These are phyloP conservation scores for Spea bombifrons DNA, from an alignment of 2,113 vertebrate species.

Conservation along the genomic window DNA sequence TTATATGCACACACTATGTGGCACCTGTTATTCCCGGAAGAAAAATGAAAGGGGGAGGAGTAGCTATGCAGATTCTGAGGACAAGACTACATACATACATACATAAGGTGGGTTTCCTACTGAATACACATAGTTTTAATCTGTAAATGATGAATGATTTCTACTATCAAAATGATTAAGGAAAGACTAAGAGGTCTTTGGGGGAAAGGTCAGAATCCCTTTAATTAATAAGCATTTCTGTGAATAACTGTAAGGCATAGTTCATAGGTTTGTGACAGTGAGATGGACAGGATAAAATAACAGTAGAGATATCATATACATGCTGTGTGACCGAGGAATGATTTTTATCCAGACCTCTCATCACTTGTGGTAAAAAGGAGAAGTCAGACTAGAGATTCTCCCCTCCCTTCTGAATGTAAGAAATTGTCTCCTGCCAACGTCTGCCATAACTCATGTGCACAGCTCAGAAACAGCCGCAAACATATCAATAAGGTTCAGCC, in stretches of 20 bases:
- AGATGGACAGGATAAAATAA: background rate
- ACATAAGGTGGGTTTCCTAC: too few species aligned
- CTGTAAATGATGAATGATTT: too few species aligned
- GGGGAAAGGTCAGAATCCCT: background rate
- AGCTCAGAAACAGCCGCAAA: background rate
- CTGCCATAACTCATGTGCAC: slow-evolving; percentile 5
- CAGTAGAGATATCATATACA: background rate
- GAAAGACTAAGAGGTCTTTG: too few species aligned
- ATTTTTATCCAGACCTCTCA: slow-evolving; percentile 18
- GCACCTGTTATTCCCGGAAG: too few species aligned
- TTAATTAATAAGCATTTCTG: background rate
- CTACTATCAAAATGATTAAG: too few species aligned
- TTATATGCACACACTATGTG: too few species aligned
- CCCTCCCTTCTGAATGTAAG: slow-evolving; percentile 5
- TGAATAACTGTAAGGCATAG: background rate
- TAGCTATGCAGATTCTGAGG: too few species aligned
- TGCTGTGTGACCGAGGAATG: background rate
- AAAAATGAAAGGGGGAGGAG: too few species aligned
- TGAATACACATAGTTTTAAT: too few species aligned
- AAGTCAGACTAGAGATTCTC: slow-evolving; percentile 4
- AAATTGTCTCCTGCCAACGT: background rate
- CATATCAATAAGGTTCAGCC: too few species aligned
- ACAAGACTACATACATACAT: too few species aligned
- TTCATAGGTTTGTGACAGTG: background rate
- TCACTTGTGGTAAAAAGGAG: slow-evolving; percentile 12